Base-by-base conservation (phyloP, 2,113 vertebrate genomes). In the Cavia aperea region DNA sequence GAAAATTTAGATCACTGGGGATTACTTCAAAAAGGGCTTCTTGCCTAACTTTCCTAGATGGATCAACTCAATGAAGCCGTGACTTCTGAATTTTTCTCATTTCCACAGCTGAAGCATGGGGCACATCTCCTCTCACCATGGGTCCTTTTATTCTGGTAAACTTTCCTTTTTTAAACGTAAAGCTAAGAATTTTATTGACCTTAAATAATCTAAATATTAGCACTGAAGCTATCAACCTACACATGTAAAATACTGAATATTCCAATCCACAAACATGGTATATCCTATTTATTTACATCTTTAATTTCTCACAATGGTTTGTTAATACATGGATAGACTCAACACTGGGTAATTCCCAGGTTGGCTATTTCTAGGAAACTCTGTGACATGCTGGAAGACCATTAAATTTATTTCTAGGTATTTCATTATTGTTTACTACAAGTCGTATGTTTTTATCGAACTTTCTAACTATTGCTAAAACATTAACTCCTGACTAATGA, bases 91-190 rank as follows among this genome's bases (percentile, higher is more conserved):
- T 43, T 46, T 51, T 89, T 68, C 81, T 86, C 81, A 49, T 31
- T 63, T 89, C 13, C 4, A 10, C 29, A 72, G 7, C 19, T 72
- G n/a, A 72, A 39, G 18, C 68, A 18, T 21, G 19, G 19, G 36
- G n/a, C 33, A 56, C 7, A 66, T 8, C 6, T 77, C 26, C 62
- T 54, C 60, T 86, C 46, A n/a, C 29, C 29, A 6, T 46, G 7
- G 24, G 7, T 43, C 75, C 81, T 4, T 60, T n/a, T 62, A 62
- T 39, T 62, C 75, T 75, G 33, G 49, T 26, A 58, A 19, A 18
- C 70, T 78, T 60, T 94, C 79, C 63, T 86, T 60, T 94, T 83
- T 58, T 31, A 72, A 95, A 87, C 77, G 51, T 72, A 15, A 70
- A 87, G 31, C 66, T 82, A 86, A 49, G 21, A 70, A 82, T 82